Evolutionary conservation across 2,113 vertebrate species (phyloP), one percentile per base, ranked within the genome.

Genomic region (Seriola quinqueradiata): DNA sequence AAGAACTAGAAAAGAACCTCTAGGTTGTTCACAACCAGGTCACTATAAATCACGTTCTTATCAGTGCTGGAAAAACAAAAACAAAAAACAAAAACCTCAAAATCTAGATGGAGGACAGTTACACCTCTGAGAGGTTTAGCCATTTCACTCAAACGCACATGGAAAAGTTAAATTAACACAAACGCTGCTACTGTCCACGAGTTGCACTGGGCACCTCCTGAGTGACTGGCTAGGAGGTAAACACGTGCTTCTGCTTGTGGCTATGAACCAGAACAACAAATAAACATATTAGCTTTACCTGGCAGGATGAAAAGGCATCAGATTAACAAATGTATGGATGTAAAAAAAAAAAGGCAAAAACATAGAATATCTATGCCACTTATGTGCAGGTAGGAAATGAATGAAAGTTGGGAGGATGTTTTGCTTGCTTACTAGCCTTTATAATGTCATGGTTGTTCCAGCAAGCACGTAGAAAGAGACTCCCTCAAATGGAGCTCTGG

Each of bases 131-230:
- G 59, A 72, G 84, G 82, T 68, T 85, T 38, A 78, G 75, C 92
- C 91, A 91, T 94, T 94, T 94, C 92, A 84, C 82, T 95, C 94
- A 92, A 95, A 95, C 93, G 78, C 93, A 90, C 90, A 1, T 57
- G 89, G 86, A 92, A 90, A 89, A 80, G 83, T 81, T 82, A 90
- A 88, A 74, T 52, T 46, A 79, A 89, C 76, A 81, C 76, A 81
- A 82, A 77, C 21, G 10, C 70, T 77, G 85, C 88, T 79, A 50
- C 19, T 58, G 83, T 81, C 60, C 42, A 10, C 46, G 59, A 61
- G 60, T 79, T 85, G 59, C 76, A 83, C 86, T 79, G 86, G 70
- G 77, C 84, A 84, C 90, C 86, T 89, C 88, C 65, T 28, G 50
- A 38, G 54, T 73, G 65, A 85, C 70, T 85, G 83, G 84, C 60